phyloP scores from a whole-genome alignment of 2,113 vertebrate genomes.

The Petrocephalus microphthalmus region DNA sequence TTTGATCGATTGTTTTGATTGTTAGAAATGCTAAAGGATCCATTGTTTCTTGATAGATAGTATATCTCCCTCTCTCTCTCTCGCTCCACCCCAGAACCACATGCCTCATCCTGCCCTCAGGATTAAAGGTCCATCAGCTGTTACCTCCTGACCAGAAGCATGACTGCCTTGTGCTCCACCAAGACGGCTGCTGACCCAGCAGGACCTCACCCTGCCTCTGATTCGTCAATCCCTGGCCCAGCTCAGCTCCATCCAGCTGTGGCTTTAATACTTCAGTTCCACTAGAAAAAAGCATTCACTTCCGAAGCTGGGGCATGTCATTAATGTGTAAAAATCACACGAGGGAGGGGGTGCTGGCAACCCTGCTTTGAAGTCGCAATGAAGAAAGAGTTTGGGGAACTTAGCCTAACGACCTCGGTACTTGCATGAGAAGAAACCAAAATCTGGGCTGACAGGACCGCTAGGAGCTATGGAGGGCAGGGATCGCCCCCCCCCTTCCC shows the following conservation, averaged over 20 bases:
- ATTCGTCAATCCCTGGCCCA: not conserved
- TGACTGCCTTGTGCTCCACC: not conserved
- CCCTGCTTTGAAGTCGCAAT: not conserved
- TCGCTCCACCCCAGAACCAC: not conserved
- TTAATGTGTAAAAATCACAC: not conserved
- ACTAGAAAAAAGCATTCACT: not conserved
- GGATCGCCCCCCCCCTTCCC: not conserved
- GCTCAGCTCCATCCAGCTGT: not conserved
- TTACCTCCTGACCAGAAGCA: not conserved
- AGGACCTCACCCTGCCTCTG: not conserved
- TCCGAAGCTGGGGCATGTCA: not conserved
- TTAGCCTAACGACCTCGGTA: not conserved
- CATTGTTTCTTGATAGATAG: not conserved
- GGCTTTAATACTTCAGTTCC: not conserved
- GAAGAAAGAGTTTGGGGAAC: not conserved
- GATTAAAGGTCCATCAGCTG: not conserved
- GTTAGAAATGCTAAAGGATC: not conserved
- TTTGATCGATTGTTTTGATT: not conserved
- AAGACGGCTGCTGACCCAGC: not conserved
- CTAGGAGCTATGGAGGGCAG: not conserved
- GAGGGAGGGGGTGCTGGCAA: not conserved
- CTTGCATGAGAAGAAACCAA: not conserved
- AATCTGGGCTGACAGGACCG: not conserved
- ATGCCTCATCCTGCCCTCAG: not conserved
- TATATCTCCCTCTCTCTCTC: not conserved